Evolutionary conservation across 2,888 invertebrate genomes (phyloP), one percentile per base, ranked within the genome.

Genomic region (Coleophora deauratella): DNA sequence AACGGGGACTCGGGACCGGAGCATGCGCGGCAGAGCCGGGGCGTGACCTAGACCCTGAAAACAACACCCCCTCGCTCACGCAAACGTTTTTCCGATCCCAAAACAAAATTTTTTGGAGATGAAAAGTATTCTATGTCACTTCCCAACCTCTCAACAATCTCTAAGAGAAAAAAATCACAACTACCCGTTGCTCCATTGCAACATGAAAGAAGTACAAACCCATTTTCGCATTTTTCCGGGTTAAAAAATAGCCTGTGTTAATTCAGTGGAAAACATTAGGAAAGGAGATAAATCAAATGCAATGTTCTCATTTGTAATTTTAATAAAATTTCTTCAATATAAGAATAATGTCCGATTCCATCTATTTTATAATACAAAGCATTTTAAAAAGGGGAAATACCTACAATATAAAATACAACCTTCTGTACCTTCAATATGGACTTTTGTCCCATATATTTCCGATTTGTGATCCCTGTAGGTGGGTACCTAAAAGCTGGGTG

Each of bases 1-100:
- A 59, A 59, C 50, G 60, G 51, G 55, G 66, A 65, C 49, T 50
- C 47, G 51, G 31, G 46, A 54, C 55, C 62, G 75, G 75, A 82
- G 80, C 84, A 58, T 66, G 86, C 86, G 85, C 65, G 21, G 27
- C 43, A 27, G 40, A 51, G 37, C 65, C 61, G 65, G 84, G 86
- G 86, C 86, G 86, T 86, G 79, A 86, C 87, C 87, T 86, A 87
- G 86, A 87, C 86, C 86, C 79, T 86, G 86, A 81, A 79, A 76
- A 65, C 55, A 51, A 56, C 79, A 75, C 77, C 81, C 76, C 69
- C 66, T 71, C 67, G 68, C 85, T 84, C 70, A 80, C 79, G 64
- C 76, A 55, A 3, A 21, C 46, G n/a, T n/a, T n/a, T n/a, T n/a
- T n/a, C n/a, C n/a, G n/a, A n/a, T n/a, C n/a, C n/a, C n/a, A n/a